A percentile compares a stretch with the other conserved stretches of the same genome.
These are phyloP conservation scores for Drosophila malerkotliana DNA, from an alignment of 1,140 invertebrate genomes.

Conservation along the genomic window DNA sequence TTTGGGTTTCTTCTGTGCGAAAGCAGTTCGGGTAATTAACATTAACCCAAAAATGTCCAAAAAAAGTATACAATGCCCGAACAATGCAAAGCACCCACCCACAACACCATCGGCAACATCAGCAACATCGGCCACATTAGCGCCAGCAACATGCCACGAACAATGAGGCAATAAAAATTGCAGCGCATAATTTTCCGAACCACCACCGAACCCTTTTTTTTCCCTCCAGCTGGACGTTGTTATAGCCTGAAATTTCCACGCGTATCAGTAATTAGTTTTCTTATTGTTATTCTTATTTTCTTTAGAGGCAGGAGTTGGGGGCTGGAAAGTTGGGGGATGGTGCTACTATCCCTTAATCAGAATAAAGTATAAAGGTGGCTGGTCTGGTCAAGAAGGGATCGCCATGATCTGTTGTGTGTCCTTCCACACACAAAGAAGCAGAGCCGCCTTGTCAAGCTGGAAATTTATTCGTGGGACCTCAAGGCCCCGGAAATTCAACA, in stretches of 20 bases:
- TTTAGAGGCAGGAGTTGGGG: neutral
- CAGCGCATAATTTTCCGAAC: conserved; percentile 73
- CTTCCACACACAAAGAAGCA: conserved; percentile 28
- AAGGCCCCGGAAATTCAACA: conserved; percentile 61
- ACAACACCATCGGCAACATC: conserved; percentile 41
- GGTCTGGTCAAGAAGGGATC: conserved; percentile 1
- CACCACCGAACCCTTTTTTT: conserved; percentile 61
- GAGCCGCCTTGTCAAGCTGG: conserved; percentile 52
- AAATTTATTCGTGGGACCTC: conserved; percentile 68
- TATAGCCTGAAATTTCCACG: conserved; percentile 68
- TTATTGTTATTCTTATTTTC: conserved; percentile 60
- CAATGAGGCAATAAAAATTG: conserved; percentile 82
- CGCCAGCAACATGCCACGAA: conserved; percentile 57
- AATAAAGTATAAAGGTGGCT: neutral
- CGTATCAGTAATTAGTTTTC: conserved; percentile 79
- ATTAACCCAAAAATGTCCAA: conserved; percentile 80
- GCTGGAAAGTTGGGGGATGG: conserved; percentile 9
- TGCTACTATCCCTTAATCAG: conserved; percentile 19
- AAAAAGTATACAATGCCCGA: conserved; percentile 40
- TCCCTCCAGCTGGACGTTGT: conserved; percentile 1
- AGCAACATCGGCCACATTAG: conserved; percentile 18
- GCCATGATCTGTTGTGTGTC: neutral
- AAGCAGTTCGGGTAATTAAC: conserved; percentile 82
- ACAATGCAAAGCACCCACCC: conserved; percentile 73
- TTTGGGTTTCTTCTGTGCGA: conserved; percentile 73